These are phyloP conservation scores for Bubo bubo DNA, from an alignment of 2,113 vertebrate genomes.

Conservation along the genomic window DNA sequence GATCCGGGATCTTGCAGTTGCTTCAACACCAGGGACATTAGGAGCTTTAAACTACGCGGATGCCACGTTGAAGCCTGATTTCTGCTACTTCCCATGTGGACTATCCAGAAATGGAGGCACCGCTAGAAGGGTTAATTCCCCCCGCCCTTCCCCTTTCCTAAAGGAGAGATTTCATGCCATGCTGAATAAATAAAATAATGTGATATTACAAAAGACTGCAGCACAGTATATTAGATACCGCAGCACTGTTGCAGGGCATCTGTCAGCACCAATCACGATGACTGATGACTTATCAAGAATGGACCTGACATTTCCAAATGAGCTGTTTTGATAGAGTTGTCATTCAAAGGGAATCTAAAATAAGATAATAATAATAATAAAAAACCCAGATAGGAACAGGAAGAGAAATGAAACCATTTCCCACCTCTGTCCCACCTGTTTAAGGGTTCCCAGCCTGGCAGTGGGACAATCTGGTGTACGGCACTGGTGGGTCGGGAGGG, in stretches of 20 bases:
- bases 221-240: not conserved
- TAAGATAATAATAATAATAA: not conserved
- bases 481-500: rapidly evolving
- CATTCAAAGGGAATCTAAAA: constrained; percentile 40
- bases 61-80: not conserved
- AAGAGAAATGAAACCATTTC: constrained; percentile 26
- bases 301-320: constrained; percentile 70
- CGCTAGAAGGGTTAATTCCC: not conserved
- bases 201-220: constrained; percentile 3
- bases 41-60: rapidly evolving
- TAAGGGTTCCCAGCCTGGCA: constrained; percentile 6
- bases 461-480: not conserved
- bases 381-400: not conserved
- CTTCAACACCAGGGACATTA: not conserved
- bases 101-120: not conserved
- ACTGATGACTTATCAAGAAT: constrained; percentile 70
- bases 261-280: constrained; percentile 57
- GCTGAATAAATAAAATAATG: constrained; percentile 47
- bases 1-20: not conserved
- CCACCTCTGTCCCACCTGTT: constrained; percentile 26
- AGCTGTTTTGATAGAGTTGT: constrained; percentile 73
- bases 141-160: not conserved
- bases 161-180: constrained; percentile 34
- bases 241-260: not conserved
- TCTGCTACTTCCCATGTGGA: rapidly evolving